Base-by-base conservation (phyloP, 2,797 vertebrate genomes). In the Pangasius krempfi region DNA sequence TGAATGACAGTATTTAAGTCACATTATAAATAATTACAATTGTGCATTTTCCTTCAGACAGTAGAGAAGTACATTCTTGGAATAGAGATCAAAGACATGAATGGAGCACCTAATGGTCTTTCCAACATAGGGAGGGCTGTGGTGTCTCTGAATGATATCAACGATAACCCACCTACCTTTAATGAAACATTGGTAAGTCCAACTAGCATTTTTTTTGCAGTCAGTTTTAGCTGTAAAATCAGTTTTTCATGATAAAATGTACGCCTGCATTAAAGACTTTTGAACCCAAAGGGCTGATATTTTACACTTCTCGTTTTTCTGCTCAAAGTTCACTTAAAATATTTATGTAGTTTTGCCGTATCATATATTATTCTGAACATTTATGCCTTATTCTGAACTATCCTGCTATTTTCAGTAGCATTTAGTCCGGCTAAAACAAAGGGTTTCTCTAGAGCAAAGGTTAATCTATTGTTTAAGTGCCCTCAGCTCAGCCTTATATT, bases 11-110 rank as follows among this genome's bases (percentile, higher is more conserved):
- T 7, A 2, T 76, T 75, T 88, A 25, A 52, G 5, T 80, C 60
- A 52, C 22, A 50, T 76, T 33, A 5, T 83, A 70, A 33, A 58
- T 78, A 3, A 50, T 64, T 81, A 80, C 5, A 83, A n/a, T 44
- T 47, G n/a, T 79, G 81, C 1, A n/a, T 12, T 87, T 84, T 58
- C 37, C 76, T 95, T 90, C 88, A 98, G 97, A 58, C 89, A 10
- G 92, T 94, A 88, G 86, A 95, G 47, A 92, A 81, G 5, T 95
- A 97, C 86, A 91, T 85, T 8, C 60, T 98, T 80, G n/a, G 91
- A 12, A 54, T 97, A 88, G 96, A 97, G 94, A 95, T 94, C n/a
- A 94, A 94, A 93, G 97, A 98, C 90, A 97, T 97, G 97, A 92
- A 87, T 1, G 97, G 97, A 7, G 93, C 93, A 16, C 50, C 89